These are phyloP conservation scores for Ptychadena robeensis DNA, from an alignment of 2,797 vertebrate species.

Conservation along the genomic window DNA sequence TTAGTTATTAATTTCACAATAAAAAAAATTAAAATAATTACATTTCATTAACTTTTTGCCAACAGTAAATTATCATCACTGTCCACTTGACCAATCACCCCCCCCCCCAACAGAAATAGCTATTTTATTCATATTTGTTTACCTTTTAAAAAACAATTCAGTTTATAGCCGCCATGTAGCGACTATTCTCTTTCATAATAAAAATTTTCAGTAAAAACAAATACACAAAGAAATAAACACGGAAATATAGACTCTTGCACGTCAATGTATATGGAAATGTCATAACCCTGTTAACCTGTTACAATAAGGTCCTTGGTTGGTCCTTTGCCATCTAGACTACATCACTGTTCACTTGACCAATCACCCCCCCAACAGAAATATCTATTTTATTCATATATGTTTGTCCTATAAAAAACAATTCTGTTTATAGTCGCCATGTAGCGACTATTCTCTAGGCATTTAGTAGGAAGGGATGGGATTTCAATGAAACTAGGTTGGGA, in stretches of 20 bases:
- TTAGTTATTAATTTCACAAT: not conserved
- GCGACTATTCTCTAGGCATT: too few species aligned
- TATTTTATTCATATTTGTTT: not conserved
- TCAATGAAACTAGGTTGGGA: too few species aligned
- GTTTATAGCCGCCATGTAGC: too few species aligned
- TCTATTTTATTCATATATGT: too few species aligned
- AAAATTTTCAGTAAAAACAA: not conserved
- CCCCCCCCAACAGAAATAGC: not conserved
- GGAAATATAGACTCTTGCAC: constrained; percentile 4
- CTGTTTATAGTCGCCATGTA: too few species aligned
- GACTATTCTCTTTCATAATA: not conserved
- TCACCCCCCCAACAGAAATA: too few species aligned
- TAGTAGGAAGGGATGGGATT: too few species aligned
- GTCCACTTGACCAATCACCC: not conserved
- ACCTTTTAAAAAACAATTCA: too few species aligned
- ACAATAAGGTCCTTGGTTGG: constrained; percentile 30
- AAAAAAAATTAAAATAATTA: not conserved
- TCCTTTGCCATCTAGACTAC: constrained; percentile 40
- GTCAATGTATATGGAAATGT: constrained; percentile 33
- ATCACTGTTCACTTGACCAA: too few species aligned
- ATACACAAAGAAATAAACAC: constrained; percentile 1
- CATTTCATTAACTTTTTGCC: not conserved
- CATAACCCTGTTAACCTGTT: constrained; percentile 24
- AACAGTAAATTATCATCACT: not conserved
- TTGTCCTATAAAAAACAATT: too few species aligned